Conservation (phyloP, 2,113 vertebrate species). For the Ptilonorhynchus violaceus region DNA sequence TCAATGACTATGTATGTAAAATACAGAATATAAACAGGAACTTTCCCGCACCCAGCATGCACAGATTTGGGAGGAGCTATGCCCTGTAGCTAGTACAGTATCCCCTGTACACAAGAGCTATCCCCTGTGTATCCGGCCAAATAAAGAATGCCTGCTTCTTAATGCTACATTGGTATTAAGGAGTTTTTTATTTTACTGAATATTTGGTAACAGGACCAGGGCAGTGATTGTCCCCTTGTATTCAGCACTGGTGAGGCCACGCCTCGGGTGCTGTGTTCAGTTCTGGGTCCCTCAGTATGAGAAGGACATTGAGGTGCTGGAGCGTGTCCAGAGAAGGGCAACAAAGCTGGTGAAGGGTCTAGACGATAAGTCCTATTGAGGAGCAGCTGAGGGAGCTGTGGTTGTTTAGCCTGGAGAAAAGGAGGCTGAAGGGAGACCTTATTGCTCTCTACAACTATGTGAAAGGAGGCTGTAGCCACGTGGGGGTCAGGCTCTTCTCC, state of each 20-base stretch:
- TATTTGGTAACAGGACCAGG: background rate
- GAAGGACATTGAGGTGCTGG: background rate
- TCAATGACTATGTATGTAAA: no score
- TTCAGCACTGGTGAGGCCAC: background rate
- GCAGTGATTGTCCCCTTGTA: background rate
- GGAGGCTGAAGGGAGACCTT: background rate
- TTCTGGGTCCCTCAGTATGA: background rate
- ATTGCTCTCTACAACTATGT: background rate
- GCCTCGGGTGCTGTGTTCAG: background rate
- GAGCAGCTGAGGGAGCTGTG: background rate
- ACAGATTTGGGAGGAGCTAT: no score
- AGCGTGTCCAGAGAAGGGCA: background rate
- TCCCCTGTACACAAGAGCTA: no score
- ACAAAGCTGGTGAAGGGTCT: rapidly evolving
- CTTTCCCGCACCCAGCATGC: no score
- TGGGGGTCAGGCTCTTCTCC: background rate
- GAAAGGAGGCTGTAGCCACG: background rate
- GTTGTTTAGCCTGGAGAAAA: background rate
- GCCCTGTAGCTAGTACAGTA: no score
- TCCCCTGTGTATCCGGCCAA: no score
- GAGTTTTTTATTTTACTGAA: no score
- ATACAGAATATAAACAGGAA: no score
- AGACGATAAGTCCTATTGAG: background rate
- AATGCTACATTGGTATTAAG: no score
- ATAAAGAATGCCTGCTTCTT: no score